Base-by-base conservation (phyloP, 1,140 invertebrate species). In the Uloborus diversus region DNA sequence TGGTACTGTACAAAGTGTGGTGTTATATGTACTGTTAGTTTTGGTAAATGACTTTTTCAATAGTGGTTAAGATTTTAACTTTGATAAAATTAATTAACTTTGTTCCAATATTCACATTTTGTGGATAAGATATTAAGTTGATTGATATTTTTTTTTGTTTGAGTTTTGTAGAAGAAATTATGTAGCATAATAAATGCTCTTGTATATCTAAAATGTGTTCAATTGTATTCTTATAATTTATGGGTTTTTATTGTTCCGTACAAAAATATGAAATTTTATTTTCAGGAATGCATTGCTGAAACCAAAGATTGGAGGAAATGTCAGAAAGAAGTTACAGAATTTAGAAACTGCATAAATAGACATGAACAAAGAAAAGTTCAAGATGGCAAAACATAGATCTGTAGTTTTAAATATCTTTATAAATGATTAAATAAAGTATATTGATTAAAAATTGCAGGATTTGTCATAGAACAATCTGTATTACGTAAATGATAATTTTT, bases 301-400 rank as follows among this genome's bases (percentile, higher is more conserved):
- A 92, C 91, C 0, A 91, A 92, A 85, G 96, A 97, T 84, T 97
- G 95, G 95, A 91, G 95, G 84, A 91, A 93, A 86, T 97, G 95
- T 86, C 94, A 96, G 85, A 86, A 89, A n/a, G 88, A 91, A 86
- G 92, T 96, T 0, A 89, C 91, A 84, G 90, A 92, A 73, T 96
- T 97, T 85, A 91, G 89, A 86, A 85, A 87, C 4, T 97, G 94
- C 85, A 94, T 96, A 88, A 86, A 89, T 68, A 85, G 88, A 20
- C 80, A 82, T 88, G 91, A 85, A 85, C 84, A 83, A 71, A 80
- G 73, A 69, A 80, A 70, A 42, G 33, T 17, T 33, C 35, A 35
- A 25, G 32, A 62, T 47, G 33, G 23, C 33, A 62, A 62, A 53
- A 49, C 28, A 17, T 47, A 62, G 62, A 13, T 37, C 23, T 70